Percentiles rank a stretch among this genome's conserved stretches.
Evolutionary conservation across 2,797 vertebrate species (phyloP).

Genomic region (Sebastiscus tertius): DNA sequence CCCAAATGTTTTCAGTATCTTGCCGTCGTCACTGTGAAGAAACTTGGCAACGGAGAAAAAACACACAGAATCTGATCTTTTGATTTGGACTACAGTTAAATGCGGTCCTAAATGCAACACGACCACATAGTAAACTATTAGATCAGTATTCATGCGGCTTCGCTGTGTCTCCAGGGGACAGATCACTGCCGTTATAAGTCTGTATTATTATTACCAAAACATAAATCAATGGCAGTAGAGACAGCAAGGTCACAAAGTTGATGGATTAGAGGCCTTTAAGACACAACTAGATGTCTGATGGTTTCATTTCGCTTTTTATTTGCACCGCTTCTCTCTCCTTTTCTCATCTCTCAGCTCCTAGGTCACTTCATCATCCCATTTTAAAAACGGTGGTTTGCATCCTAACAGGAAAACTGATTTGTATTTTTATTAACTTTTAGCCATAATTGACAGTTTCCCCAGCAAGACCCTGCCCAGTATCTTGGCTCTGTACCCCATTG

Average conservation of each 20-base stretch:
- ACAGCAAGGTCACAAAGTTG: neutral
- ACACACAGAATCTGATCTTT: neutral
- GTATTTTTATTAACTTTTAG: neutral
- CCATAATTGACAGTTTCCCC: neutral
- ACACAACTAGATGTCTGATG: conserved; percentile 18
- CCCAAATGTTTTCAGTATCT: neutral
- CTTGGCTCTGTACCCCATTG: neutral
- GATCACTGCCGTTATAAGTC: neutral
- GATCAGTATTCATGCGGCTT: neutral
- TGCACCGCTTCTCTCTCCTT: neutral
- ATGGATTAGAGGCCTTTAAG: neutral
- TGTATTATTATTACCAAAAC: neutral
- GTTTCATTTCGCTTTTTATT: neutral
- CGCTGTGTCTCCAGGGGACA: neutral
- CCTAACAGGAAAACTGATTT: neutral
- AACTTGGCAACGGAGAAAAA: neutral
- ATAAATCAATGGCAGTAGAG: neutral
- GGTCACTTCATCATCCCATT: neutral
- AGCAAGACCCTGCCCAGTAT: neutral
- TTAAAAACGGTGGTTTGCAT: neutral
- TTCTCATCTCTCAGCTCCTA: neutral
- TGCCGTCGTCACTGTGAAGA: neutral
- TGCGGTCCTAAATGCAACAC: neutral
- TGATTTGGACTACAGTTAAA: neutral
- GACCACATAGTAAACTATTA: neutral